A percentile compares a stretch with the other conserved stretches of the same genome.
Evolutionary conservation across 2,888 invertebrate species (phyloP).

Genomic region (Meiosimyza platycephala): DNA sequence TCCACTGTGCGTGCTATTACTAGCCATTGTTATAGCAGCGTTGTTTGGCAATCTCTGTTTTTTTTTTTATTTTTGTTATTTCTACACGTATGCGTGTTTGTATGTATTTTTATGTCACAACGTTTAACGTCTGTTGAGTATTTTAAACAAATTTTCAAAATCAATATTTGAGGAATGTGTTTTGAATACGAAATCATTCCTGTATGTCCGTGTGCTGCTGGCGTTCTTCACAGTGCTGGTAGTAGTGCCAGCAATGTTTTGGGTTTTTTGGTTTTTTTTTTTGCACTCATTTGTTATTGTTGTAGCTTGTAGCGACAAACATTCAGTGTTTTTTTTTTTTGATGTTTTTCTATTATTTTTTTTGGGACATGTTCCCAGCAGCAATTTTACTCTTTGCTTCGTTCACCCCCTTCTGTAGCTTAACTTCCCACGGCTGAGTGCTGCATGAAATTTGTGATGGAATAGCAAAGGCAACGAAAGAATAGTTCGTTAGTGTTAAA

Average conservation of each 20-base stretch:
- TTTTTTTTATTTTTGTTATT: neutral
- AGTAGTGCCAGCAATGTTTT: neutral
- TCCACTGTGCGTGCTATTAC: conserved; percentile 26
- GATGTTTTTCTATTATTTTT: neutral
- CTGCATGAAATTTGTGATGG: neutral
- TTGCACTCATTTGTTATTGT: neutral
- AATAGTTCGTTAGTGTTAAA: conserved; percentile 33
- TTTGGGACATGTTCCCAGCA: conserved; percentile 22
- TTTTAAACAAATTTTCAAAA: conserved; percentile 60
- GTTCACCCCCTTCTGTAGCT: neutral
- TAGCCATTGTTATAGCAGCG: conserved; percentile 6
- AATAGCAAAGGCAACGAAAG: conserved; percentile 6
- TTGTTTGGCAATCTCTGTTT: conserved; percentile 26
- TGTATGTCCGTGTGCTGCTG: neutral
- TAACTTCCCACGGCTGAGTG: neutral
- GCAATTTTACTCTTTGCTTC: neutral
- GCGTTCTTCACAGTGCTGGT: too few relatives aligned
- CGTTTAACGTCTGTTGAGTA: conserved; percentile 45
- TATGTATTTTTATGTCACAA: neutral
- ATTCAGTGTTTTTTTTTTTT: neutral
- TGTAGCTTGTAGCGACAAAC: conserved; percentile 17
- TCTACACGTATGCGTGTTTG: conserved; percentile 10
- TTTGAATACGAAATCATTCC: conserved; percentile 57
- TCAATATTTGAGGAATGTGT: conserved; percentile 63
- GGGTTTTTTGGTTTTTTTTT: neutral